Evolutionary conservation across 1,140 invertebrate genomes (phyloP).

Genomic region (Brachionus rotundiformis): DNA sequence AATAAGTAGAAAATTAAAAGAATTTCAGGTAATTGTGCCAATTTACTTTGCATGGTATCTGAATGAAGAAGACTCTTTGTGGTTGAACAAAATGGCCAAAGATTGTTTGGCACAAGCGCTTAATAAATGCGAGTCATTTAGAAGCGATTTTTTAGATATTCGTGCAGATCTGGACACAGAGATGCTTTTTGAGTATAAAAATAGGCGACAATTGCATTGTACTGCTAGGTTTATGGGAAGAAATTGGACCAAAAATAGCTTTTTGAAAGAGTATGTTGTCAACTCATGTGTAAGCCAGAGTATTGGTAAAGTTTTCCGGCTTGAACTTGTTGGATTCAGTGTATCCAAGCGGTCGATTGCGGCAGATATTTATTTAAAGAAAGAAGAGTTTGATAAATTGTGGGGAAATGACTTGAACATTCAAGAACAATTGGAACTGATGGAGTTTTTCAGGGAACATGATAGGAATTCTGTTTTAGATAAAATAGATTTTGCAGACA

Average conservation of each 20-base stretch:
- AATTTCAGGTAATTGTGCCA: conserved; percentile 7
- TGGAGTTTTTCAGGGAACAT: not conserved
- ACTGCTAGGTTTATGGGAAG: conserved; percentile 10
- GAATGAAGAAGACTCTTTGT: conserved; percentile 53
- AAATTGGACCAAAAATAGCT: not conserved
- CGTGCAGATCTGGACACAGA: not conserved
- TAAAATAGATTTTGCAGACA: not conserved
- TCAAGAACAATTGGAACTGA: not conserved
- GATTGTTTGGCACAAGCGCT: not conserved
- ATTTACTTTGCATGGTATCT: conserved; percentile 28
- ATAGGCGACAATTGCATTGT: conserved; percentile 11
- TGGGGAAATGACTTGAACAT: conserved; percentile 29
- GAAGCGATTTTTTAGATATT: not conserved
- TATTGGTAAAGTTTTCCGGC: not conserved
- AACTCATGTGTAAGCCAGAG: not conserved
- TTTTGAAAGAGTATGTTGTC: not conserved
- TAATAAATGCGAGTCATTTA: not conserved
- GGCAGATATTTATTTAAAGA: not conserved
- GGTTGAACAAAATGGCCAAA: conserved; percentile 52
- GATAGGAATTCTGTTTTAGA: not conserved
- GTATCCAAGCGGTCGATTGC: conserved; percentile 7
- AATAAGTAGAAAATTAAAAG: not conserved
- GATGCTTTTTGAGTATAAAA: not conserved
- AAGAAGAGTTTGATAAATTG: not conserved
- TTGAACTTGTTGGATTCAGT: conserved; percentile 1